Conservation (phyloP, 2,797 vertebrate species). For the Brachyalestes nurse region DNA sequence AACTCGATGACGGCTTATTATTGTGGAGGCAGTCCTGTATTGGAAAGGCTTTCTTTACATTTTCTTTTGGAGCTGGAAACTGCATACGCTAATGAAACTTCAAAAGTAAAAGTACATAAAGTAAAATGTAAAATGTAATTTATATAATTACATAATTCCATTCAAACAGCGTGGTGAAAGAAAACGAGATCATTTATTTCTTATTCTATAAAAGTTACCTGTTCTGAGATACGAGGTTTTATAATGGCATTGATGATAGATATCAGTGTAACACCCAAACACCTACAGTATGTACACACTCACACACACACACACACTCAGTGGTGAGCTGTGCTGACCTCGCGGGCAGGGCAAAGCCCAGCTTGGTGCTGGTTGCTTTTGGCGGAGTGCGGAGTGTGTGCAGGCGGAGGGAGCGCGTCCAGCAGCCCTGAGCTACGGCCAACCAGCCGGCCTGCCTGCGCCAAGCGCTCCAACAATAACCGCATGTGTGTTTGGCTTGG, state of each 20-base stretch:
- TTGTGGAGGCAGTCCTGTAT: too few relatives aligned
- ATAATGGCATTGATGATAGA: not conserved
- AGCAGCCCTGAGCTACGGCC: slow-evolving; percentile 7
- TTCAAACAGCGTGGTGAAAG: too few relatives aligned
- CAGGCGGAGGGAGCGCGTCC: slow-evolving; percentile 41
- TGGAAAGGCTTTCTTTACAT: too few relatives aligned
- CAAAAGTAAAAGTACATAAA: too few relatives aligned
- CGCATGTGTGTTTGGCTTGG: slow-evolving; percentile 57
- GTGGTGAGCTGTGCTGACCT: slow-evolving; percentile 44
- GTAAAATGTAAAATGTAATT: too few relatives aligned
- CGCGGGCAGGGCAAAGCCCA: slow-evolving; percentile 49
- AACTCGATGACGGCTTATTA: too few relatives aligned
- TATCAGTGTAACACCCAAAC: slow-evolving; percentile 8
- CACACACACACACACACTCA: slow-evolving; percentile 12
- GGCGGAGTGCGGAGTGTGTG: slow-evolving; percentile 38
- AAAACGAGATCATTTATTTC: too few relatives aligned
- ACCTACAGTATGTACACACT: slow-evolving; percentile 13
- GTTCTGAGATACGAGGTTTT: not conserved
- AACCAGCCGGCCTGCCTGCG: slow-evolving; percentile 39
- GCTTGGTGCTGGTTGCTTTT: slow-evolving; percentile 56
- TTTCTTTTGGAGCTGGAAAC: too few relatives aligned
- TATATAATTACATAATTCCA: too few relatives aligned
- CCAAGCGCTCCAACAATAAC: slow-evolving; percentile 58
- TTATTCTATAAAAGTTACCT: too few relatives aligned
- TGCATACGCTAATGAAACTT: too few relatives aligned